Evolutionary conservation across 2,888 invertebrate species (phyloP).

Genomic region (Mimas tiliae): DNA sequence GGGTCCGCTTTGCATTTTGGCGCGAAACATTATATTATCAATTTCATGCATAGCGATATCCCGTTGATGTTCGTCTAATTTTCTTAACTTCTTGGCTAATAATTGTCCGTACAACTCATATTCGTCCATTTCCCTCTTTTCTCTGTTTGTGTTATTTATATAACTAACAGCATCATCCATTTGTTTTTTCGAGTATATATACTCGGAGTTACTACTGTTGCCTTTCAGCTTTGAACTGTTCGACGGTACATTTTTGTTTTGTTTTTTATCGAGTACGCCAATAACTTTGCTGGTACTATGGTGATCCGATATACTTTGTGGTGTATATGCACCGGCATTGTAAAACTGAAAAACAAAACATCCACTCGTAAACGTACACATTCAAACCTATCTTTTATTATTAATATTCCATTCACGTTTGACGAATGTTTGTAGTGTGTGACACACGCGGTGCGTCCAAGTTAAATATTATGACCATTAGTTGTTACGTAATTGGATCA

Average conservation of each 20-base stretch:
- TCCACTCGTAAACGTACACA: not conserved
- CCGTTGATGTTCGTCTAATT: slow-evolving; percentile 70
- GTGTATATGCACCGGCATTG: slow-evolving; percentile 36
- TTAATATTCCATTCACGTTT: not conserved
- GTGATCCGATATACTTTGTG: slow-evolving; percentile 44
- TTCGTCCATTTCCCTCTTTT: slow-evolving; percentile 63
- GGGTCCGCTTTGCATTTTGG: slow-evolving; percentile 61
- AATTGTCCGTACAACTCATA: slow-evolving; percentile 73
- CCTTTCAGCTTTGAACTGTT: slow-evolving; percentile 30
- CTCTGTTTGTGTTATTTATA: slow-evolving; percentile 39
- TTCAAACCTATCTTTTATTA: not conserved
- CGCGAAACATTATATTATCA: slow-evolving; percentile 74
- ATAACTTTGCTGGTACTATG: slow-evolving; percentile 36
- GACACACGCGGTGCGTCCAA: slow-evolving; percentile 26
- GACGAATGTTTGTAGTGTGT: slow-evolving; percentile 20
- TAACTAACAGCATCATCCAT: slow-evolving; percentile 47
- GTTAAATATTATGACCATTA: slow-evolving; percentile 29
- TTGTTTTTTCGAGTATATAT: slow-evolving; percentile 47
- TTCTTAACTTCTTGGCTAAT: slow-evolving; percentile 72
- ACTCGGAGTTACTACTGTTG: slow-evolving; percentile 30
- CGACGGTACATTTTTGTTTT: slow-evolving; percentile 16
- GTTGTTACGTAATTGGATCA: slow-evolving; percentile 47
- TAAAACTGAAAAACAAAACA: slow-evolving; percentile 41
- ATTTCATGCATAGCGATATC: slow-evolving; percentile 78
- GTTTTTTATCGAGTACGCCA: slow-evolving; percentile 39